Percentiles rank a stretch among this genome's conserved stretches.
These are phyloP conservation scores for Homarus americanus DNA, from an alignment of 1,140 invertebrate species.

Conservation along the genomic window DNA sequence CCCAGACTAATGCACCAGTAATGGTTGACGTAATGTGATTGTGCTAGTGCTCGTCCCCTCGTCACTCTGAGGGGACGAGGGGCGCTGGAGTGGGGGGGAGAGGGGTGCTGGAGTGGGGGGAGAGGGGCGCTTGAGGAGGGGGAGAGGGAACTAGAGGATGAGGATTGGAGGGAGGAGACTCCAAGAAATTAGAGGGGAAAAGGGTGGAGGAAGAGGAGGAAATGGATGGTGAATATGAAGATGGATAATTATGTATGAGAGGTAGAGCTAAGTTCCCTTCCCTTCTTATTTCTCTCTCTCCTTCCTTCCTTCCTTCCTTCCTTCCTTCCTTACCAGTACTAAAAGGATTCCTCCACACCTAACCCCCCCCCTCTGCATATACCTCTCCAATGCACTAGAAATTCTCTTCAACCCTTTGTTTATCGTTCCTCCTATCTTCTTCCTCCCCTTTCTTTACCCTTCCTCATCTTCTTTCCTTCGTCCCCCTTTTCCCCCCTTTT, in stretches of 20 bases:
- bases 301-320: background rate
- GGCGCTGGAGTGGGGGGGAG: background rate
- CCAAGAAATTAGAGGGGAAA: background rate
- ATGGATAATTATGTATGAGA: too few relatives aligned
- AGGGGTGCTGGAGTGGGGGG: background rate
- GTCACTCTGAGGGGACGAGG: background rate
- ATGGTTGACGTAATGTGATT: constrained; percentile 25
- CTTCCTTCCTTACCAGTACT: background rate
- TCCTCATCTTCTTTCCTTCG: background rate
- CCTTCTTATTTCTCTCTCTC: too few relatives aligned
- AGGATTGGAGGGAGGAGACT: background rate
- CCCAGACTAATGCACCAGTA: constrained; percentile 25
- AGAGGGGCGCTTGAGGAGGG: background rate
- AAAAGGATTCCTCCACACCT: too few relatives aligned
- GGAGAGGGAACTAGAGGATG: background rate
- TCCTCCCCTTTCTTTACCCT: background rate
- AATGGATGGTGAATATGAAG: background rate
- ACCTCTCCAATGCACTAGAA: too few relatives aligned
- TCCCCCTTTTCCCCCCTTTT: background rate
- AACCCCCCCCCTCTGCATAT: too few relatives aligned
- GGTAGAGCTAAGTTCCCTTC: too few relatives aligned
- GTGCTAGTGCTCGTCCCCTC: background rate
- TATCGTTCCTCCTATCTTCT: too few relatives aligned
- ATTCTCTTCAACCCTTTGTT: too few relatives aligned
- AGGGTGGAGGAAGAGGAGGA: background rate